These are phyloP conservation scores for Cyrtorhinus lividipennis DNA, from an alignment of 1,140 invertebrate species.

Conservation along the genomic window DNA sequence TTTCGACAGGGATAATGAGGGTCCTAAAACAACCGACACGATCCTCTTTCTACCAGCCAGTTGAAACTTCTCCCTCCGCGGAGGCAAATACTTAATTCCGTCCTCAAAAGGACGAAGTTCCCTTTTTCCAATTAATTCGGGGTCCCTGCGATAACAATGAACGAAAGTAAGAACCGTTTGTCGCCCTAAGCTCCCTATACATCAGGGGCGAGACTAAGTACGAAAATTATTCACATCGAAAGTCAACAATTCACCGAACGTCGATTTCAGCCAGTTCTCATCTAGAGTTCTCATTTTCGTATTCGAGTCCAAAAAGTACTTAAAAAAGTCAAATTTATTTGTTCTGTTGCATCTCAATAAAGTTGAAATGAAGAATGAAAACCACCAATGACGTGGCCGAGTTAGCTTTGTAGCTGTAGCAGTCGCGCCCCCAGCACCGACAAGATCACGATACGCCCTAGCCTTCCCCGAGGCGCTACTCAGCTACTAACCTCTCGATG, in stretches of 20 bases:
- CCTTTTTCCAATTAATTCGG: not conserved
- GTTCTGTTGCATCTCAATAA: no score
- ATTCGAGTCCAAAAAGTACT: no score
- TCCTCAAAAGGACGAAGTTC: not conserved
- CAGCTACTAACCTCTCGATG: not conserved
- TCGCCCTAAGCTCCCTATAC: no score
- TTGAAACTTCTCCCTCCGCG: not conserved
- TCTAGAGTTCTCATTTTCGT: no score
- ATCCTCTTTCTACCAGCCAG: not conserved
- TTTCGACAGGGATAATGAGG: slow-evolving; percentile 7
- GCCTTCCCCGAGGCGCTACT: not conserved
- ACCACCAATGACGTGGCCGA: no score
- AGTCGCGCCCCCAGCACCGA: not conserved
- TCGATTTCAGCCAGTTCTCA: no score
- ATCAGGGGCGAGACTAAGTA: no score
- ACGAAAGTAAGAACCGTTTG: not conserved
- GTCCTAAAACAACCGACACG: not conserved
- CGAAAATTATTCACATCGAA: no score
- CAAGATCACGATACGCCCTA: slow-evolving; percentile 1
- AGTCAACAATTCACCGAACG: no score
- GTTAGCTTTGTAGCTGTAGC: no score
- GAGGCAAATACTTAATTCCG: not conserved
- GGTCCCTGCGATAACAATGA: not conserved
- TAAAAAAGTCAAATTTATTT: no score
- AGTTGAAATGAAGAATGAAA: no score